Percentiles rank a stretch among this genome's conserved stretches.
Evolutionary conservation across 2,113 vertebrate genomes (phyloP).

Genomic region (Hyperopisus bebe): DNA sequence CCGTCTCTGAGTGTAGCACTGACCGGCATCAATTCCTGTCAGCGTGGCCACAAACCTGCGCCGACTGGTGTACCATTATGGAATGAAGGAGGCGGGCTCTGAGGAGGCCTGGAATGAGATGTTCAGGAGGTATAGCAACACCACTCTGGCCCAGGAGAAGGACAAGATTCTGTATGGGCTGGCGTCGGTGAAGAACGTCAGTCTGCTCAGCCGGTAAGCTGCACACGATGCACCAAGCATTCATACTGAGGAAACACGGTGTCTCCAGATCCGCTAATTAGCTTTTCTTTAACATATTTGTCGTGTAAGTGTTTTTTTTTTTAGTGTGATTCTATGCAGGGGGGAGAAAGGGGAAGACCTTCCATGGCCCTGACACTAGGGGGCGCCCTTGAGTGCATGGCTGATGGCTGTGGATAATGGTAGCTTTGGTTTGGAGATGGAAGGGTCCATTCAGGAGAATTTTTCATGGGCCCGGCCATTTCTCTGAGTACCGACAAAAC

Average conservation of each 20-base stretch:
- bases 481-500: not conserved
- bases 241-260: not conserved
- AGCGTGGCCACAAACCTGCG: conserved; percentile 77
- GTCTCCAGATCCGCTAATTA: not conserved
- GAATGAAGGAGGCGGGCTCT: conserved; percentile 74
- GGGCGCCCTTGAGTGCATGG: not conserved
- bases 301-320: not conserved
- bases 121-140: conserved; percentile 67
- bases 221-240: not conserved
- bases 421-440: not conserved
- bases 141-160: conserved; percentile 86
- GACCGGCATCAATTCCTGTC: not conserved
- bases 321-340: not conserved
- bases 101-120: conserved; percentile 70
- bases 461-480: not conserved
- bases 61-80: conserved; percentile 82
- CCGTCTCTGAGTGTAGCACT: not conserved
- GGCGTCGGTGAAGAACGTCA: conserved; percentile 71
- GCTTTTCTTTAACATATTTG: not conserved
- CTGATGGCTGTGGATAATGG: not conserved
- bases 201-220: conserved; percentile 69
- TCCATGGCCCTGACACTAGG: not conserved
- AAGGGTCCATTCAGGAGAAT: not conserved
- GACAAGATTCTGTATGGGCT: conserved; percentile 90
- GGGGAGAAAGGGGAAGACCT: not conserved